A percentile compares a stretch with the other conserved stretches of the same genome.
These are phyloP conservation scores for Pseudomugil tenellus DNA, from an alignment of 2,797 vertebrate species.

Conservation along the genomic window DNA sequence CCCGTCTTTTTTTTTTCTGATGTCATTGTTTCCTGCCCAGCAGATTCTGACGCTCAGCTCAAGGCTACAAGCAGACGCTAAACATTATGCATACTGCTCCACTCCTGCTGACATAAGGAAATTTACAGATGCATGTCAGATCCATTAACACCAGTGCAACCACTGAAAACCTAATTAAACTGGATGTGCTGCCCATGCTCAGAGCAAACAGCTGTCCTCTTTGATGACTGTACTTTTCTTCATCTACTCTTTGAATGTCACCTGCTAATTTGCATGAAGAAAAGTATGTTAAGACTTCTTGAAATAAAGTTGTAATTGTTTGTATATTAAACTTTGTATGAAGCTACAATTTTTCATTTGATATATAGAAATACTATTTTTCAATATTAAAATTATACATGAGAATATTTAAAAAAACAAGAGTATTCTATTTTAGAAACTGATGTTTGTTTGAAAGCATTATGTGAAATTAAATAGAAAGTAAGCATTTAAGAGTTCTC, in stretches of 20 bases:
- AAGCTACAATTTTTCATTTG: no score
- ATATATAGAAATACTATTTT: no score
- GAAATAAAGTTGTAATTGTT: not conserved
- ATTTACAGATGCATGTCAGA: constrained; percentile 27
- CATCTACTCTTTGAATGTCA: constrained; percentile 9
- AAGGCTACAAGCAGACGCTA: constrained; percentile 35
- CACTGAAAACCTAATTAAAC: constrained; percentile 1
- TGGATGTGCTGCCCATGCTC: not conserved
- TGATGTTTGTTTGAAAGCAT: not conserved
- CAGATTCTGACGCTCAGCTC: constrained; percentile 63
- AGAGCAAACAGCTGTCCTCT: not conserved
- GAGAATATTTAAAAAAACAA: not conserved
- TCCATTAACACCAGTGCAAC: constrained; percentile 15
- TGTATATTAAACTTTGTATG: no score
- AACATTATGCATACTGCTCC: constrained; percentile 28
- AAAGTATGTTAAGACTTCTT: not conserved
- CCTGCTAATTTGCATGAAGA: not conserved
- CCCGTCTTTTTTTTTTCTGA: constrained; percentile 54
- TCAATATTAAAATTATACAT: not conserved
- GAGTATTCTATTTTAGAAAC: not conserved
- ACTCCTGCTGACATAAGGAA: constrained; percentile 29
- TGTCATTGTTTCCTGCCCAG: constrained; percentile 80
- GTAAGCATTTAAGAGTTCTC: not conserved
- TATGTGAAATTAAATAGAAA: not conserved
- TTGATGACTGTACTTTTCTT: not conserved